These are phyloP conservation scores for Orthonychiurus folsomi DNA, from an alignment of 2,888 invertebrate species.

Conservation along the genomic window DNA sequence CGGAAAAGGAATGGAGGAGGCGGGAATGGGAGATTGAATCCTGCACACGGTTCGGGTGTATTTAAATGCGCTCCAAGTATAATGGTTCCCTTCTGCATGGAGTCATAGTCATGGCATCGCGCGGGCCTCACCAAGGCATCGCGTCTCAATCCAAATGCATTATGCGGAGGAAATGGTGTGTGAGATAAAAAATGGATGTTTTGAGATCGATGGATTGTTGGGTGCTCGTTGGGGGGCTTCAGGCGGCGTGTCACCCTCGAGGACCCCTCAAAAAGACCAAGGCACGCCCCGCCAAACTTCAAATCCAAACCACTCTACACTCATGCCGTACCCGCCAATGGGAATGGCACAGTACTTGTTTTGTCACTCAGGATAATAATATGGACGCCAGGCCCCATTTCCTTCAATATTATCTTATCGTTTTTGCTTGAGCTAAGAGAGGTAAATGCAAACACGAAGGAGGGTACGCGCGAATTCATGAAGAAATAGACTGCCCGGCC, in stretches of 20 bases:
- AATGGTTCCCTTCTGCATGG: constrained; percentile 13
- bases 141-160: constrained; percentile 23
- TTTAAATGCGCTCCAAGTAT: constrained; percentile 25
- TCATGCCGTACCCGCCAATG: no score
- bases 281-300: no score
- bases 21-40: constrained; percentile 17
- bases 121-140: neutral
- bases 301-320: no score
- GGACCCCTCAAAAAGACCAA: neutral
- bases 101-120: constrained; percentile 13
- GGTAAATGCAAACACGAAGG: no score
- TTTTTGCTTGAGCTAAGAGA: no score
- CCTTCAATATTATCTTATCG: no score
- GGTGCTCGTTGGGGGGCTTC: neutral
- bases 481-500: no score
- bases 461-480: no score
- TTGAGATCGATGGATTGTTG: constrained; percentile 22
- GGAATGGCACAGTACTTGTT: no score
- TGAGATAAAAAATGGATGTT: constrained; percentile 32
- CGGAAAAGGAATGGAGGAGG: constrained; percentile 18
- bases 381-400: no score
- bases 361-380: no score
- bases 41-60: constrained; percentile 16
- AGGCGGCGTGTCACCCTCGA: neutral
- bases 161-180: constrained; percentile 32